phyloP scores from a whole-genome alignment of 2,888 invertebrate species.

The Tuta absoluta region DNA sequence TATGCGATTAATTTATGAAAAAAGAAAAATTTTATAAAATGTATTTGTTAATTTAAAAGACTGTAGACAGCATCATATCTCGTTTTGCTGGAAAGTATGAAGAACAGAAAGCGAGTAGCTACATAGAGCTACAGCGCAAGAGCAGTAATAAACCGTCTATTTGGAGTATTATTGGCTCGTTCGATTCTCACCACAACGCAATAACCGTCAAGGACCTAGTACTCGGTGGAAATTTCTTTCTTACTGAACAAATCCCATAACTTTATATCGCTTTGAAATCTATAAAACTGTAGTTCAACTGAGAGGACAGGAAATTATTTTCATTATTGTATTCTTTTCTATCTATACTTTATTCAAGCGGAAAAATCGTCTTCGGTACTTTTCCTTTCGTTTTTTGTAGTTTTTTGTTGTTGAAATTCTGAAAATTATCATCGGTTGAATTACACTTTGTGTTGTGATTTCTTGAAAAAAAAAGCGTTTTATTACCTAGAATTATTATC shows the following conservation, averaged over 20 bases:
- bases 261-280: slow-evolving; percentile 13
- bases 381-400: neutral
- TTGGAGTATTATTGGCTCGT: slow-evolving; percentile 66
- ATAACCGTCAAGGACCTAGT: slow-evolving; percentile 58
- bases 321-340: neutral
- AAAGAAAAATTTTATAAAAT: no score
- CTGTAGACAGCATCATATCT: neutral
- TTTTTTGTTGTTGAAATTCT: neutral
- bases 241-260: neutral
- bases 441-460: no score
- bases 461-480: no score
- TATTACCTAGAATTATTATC: no score
- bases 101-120: slow-evolving; percentile 29
- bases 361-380: neutral
- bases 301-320: neutral
- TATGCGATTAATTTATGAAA: no score
- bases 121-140: slow-evolving; percentile 27
- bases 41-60: no score
- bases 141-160: slow-evolving; percentile 37
- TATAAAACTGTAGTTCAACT: neutral
- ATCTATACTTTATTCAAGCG: neutral
- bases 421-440: no score
- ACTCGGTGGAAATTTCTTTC: slow-evolving; percentile 16
- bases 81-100: slow-evolving; percentile 31
- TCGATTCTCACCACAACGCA: slow-evolving; percentile 64